These are phyloP conservation scores for Latrodectus hesperus DNA, from an alignment of 2,888 invertebrate genomes.

Conservation along the genomic window DNA sequence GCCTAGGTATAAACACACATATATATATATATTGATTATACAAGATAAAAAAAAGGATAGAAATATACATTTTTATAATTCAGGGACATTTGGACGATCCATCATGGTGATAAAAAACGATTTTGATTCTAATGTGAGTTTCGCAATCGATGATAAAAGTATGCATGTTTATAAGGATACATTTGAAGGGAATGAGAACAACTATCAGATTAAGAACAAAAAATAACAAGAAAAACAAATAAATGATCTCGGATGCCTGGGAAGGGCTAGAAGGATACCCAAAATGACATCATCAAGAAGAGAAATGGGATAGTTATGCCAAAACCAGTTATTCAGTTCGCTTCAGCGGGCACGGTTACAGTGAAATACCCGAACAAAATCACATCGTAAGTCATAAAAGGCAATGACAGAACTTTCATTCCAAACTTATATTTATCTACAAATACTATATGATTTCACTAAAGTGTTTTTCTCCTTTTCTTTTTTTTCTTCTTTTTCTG, in stretches of 20 bases:
- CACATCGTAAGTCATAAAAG: constrained; percentile 63
- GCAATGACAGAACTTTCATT: constrained; percentile 62
- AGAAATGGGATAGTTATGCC: constrained; percentile 67
- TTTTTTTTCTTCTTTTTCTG: background rate
- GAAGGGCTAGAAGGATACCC: background rate
- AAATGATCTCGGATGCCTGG: constrained; percentile 31
- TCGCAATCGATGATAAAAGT: constrained; percentile 33
- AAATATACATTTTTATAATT: constrained; percentile 63
- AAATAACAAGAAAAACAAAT: constrained; percentile 40
- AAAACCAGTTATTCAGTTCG: constrained; percentile 62
- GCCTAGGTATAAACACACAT: too few species aligned
- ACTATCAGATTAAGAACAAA: constrained; percentile 58
- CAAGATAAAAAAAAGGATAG: constrained; percentile 42
- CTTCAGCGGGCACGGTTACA: constrained; percentile 39
- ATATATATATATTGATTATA: too few species aligned
- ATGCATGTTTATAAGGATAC: constrained; percentile 41
- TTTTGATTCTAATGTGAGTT: constrained; percentile 24
- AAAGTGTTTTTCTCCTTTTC: constrained; percentile 21
- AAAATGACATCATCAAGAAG: constrained; percentile 62
- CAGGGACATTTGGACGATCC: constrained; percentile 48
- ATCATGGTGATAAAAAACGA: constrained; percentile 42
- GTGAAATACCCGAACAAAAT: constrained; percentile 53
- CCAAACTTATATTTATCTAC: constrained; percentile 52
- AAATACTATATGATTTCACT: constrained; percentile 51
- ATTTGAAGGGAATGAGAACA: constrained; percentile 37